Evolutionary conservation across 1,140 invertebrate species (phyloP), one percentile per base, ranked within the genome.

Genomic region (Neodiprion lecontei): DNA sequence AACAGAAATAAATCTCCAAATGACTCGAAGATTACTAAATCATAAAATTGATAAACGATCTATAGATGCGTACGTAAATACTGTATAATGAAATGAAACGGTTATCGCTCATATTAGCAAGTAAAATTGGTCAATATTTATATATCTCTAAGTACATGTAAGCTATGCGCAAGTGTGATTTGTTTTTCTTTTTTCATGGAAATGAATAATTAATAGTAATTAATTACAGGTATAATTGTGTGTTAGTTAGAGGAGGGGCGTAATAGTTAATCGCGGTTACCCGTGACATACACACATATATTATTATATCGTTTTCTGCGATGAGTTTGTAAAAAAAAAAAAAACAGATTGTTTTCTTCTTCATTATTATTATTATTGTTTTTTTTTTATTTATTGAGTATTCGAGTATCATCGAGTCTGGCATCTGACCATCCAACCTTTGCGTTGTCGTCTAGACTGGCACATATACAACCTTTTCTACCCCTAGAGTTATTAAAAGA

Each of bases 381-480:
- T 61, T 66, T 61, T 49, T 72, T 61, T 48, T 72, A 65, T 40
- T 28, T 65, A 72, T 78, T 74, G 77, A 75, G 74, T 78, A 78
- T 81, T 83, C 73, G 76, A 82, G 53, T 23, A 67, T 73, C 70
- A 79, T 79, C 76, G 78, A 77, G 79, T 77, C 69, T 75, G 70
- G 75, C 53, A 61, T 61, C 53, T 61, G 53, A 61, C 53, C n/a
- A 61, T 61, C 11, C 53, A 61, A 61, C 53, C 53, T 61, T 61
- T 14, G 53, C 77, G 70, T 79, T 74, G 67, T 78, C 72, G 76
- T 79, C 61, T 78, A 77, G 77, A 83, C 80, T 84, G 82, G 79
- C 83, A 83, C 80, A 75, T 61, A 17, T 83, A 83, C 79, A 83
- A 84, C 76, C 77, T 79, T 40, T 76, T 79, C 74, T 79, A 79